Evolutionary conservation across 1,140 invertebrate species (phyloP), one percentile per base, ranked within the genome.

Genomic region (Globodera rostochiensis): DNA sequence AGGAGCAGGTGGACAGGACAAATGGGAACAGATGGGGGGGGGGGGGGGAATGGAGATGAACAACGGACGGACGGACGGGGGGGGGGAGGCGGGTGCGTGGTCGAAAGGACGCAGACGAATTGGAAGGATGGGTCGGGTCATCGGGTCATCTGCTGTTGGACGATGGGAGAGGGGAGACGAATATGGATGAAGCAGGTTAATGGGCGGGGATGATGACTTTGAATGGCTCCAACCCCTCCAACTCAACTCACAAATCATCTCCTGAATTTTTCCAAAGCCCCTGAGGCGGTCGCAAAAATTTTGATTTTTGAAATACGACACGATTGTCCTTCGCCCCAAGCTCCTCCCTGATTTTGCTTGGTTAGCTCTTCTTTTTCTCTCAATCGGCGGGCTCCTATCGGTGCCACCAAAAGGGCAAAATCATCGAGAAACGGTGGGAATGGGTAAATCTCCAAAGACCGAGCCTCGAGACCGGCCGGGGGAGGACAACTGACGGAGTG

Each of bases 1-100:
- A n/a, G 67, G n/a, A 70, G n/a, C 67, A 70, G 15, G 69, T 36
- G 69, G 9, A 71, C 21, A 71, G 69, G 7, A 36, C 69, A 45
- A 36, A 71, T 71, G 25, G 69, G 69, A 47, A 47, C 69, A 71
- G 69, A 71, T 45, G 69, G 69, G 69, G 3, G 57, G 11, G 11
- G 3, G 11, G 50, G 11, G 57, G 57, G 57, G 57, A 19, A 1
- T 13, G 57, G 15, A 5, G 11, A 5, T 13, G 57, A 19, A 19
- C 11, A 19, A 60, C 11, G 57, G 13, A 19, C 1, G 11, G 57
- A 15, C 11, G 57, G 5, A 19, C 11, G 57, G 57, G 5, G 6
- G 57, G 57, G 15, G 49, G 49, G 49, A 19, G 57, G 15, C 11
- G 15, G 15, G 15, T 13, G 57, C 7, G 50, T 6, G 50, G 50